Evolutionary conservation across 2,113 vertebrate genomes (phyloP).

Genomic region (Globicephala melas): DNA sequence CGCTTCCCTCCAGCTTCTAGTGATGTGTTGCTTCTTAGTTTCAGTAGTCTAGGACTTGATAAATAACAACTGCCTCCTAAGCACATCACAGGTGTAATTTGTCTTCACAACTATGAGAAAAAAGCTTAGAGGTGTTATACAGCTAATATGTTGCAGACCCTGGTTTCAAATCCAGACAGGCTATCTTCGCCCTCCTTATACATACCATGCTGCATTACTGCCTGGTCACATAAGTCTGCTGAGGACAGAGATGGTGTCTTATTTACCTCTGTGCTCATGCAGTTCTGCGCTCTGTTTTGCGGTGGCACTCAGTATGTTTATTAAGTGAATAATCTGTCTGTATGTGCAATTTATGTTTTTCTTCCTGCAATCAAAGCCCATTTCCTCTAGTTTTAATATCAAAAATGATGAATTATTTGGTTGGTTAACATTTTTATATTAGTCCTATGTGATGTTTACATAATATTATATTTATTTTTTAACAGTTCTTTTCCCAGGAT

Average conservation of each 20-base stretch:
- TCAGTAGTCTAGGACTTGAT: background rate
- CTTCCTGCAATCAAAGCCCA: background rate
- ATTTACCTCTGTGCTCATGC: too few species aligned
- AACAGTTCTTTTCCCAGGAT: background rate
- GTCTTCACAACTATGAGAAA: background rate
- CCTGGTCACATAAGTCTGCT: background rate
- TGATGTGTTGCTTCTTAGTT: background rate
- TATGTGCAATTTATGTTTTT: background rate
- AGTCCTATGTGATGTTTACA: background rate
- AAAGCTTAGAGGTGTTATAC: background rate
- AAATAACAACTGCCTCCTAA: background rate
- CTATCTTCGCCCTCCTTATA: background rate
- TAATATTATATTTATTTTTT: background rate
- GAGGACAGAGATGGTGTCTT: background rate
- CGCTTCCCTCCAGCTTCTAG: background rate
- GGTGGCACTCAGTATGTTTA: background rate
- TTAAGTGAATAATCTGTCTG: background rate
- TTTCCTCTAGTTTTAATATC: background rate
- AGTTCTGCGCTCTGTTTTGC: background rate
- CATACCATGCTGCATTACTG: accelerated
- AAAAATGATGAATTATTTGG: background rate
- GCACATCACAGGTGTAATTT: background rate
- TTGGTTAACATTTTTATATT: background rate
- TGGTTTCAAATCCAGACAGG: background rate
- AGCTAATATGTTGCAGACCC: background rate